Base-by-base conservation (phyloP, 2,888 invertebrate species). In the Monochamus alternatus region DNA sequence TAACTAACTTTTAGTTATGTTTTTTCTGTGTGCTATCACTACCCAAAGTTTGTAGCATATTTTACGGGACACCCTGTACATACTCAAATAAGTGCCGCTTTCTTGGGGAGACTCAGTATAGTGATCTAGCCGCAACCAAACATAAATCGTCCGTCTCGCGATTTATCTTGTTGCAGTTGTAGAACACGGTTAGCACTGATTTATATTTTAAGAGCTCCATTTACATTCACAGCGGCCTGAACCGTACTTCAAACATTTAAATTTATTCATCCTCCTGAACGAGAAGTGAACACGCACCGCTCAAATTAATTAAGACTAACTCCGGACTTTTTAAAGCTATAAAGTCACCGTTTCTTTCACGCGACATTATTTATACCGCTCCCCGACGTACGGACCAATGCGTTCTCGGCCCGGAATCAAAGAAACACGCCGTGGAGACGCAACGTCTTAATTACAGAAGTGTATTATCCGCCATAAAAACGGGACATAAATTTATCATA, bases 281-380 rank as follows among this genome's bases (percentile, higher is more conserved):
- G 80, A 65, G 75, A 75, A 76, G 69, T 62, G 77, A 80, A 77
- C 84, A 84, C 84, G 84, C 83, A 82, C 78, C 73, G 74, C 70
- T 78, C 81, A 82, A 82, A 84, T 84, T 84, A 84, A 84, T 84
- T 83, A 84, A 83, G 81, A 80, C 81, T 81, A 75, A 77, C 76
- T 68, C 55, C 58, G 66, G 72, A 75, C 76, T 76, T 76, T 79
- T 78, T 77, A 75, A 76, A 79, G 75, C 77, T 71, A 79, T 80
- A 81, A 80, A 82, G 79, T 80, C 78, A 71, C 76, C 81, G 68
- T 78, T 59, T 67, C 65, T 73, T 75, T 81, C 82, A 83, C 83
- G 83, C 83, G 73, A 83, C 77, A 77, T 78, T 76, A 82, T 82
- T 83, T 83, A 82, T 73, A 60, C 69, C 65, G 30, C 44, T 43